These are phyloP conservation scores for Sturmia bella DNA, from an alignment of 2,888 invertebrate species.

Conservation along the genomic window DNA sequence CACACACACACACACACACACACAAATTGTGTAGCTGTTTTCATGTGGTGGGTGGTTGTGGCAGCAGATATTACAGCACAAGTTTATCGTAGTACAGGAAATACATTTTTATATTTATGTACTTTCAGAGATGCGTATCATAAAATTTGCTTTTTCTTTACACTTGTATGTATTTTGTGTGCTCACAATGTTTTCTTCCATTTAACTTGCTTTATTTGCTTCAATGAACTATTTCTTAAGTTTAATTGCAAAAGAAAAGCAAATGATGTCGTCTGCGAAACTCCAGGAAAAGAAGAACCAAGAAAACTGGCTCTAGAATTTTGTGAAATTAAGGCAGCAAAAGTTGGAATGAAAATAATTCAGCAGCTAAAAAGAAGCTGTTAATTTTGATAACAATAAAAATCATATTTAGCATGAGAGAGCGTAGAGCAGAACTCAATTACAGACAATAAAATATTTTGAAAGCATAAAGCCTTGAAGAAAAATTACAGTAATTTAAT, in stretches of 20 bases:
- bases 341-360: neutral
- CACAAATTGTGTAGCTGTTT: slow-evolving; percentile 1
- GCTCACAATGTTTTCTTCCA: slow-evolving; percentile 18
- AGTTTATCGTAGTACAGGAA: slow-evolving; percentile 43
- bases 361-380: slow-evolving; percentile 41
- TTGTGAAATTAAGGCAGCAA: neutral
- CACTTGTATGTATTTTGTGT: neutral
- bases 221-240: slow-evolving; percentile 66
- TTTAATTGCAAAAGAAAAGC: slow-evolving; percentile 63
- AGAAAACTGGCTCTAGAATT: slow-evolving; percentile 5
- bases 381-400: slow-evolving; percentile 46
- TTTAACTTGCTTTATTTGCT: slow-evolving; percentile 55
- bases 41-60: slow-evolving; percentile 11
- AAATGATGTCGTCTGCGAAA: slow-evolving; percentile 20
- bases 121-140: neutral
- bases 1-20: too few relatives aligned
- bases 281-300: neutral
- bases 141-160: neutral
- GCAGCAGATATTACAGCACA: slow-evolving; percentile 44
- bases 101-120: slow-evolving; percentile 24
- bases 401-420: neutral
- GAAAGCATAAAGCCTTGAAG: neutral
- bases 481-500: slow-evolving; percentile 20
- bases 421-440: neutral
- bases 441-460: slow-evolving; percentile 1